phyloP scores from a whole-genome alignment of 2,113 vertebrate genomes.

The Pyrgilauda ruficollis region DNA sequence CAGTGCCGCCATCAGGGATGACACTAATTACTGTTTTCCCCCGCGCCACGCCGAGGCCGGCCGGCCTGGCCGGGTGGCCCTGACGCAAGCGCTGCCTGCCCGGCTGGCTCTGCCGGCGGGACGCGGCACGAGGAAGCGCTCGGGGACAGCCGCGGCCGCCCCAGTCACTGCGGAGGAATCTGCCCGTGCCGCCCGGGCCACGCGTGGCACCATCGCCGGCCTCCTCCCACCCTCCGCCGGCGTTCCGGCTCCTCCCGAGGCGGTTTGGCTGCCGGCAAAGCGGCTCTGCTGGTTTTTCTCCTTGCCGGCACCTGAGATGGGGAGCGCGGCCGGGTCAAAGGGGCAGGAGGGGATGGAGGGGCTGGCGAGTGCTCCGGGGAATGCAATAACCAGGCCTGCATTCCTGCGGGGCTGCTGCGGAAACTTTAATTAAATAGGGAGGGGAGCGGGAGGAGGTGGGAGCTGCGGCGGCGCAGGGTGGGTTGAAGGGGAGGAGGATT shows the following conservation, averaged over 20 bases:
- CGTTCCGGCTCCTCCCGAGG: not conserved
- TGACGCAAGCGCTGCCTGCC: slow-evolving; percentile 35
- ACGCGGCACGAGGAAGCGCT: slow-evolving; percentile 40
- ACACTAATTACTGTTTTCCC: slow-evolving; percentile 44
- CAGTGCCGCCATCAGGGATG: slow-evolving; percentile 2
- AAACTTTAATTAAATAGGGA: slow-evolving; percentile 87
- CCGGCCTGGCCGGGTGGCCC: slow-evolving; percentile 2
- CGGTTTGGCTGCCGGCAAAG: not conserved
- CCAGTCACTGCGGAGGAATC: slow-evolving; percentile 42
- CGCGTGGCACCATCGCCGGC: not conserved
- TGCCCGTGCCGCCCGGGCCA: slow-evolving; percentile 21
- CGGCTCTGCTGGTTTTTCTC: slow-evolving; percentile 70
- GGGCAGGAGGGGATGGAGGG: slow-evolving; percentile 8
- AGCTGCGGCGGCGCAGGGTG: slow-evolving; percentile 63
- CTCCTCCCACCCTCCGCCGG: not conserved
- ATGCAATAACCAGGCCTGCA: slow-evolving; percentile 77
- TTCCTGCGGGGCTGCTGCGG: slow-evolving; percentile 86
- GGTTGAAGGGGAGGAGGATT: slow-evolving; percentile 48
- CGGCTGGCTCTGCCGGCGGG: slow-evolving; percentile 26
- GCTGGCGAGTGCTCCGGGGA: not conserved
- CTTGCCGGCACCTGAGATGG: slow-evolving; percentile 60
- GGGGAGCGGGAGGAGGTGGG: slow-evolving; percentile 55
- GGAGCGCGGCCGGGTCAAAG: slow-evolving; percentile 31
- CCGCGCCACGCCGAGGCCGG: not conserved
- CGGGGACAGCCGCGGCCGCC: not conserved